Conservation (phyloP, 2,797 vertebrate genomes). For the Lithobates sylvaticus region DNA sequence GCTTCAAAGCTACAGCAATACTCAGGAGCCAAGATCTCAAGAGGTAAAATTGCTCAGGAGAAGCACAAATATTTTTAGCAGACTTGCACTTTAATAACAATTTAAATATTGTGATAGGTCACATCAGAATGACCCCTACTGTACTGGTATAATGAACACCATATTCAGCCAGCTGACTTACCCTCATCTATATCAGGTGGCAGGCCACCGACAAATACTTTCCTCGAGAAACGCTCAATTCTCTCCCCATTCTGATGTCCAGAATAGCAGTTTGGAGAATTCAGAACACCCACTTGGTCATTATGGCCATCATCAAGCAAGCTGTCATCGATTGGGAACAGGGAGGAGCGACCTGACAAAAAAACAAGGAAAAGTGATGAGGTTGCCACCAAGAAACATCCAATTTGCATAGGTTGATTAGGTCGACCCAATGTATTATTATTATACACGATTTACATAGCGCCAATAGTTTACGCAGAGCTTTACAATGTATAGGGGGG, state of each 20-base stretch:
- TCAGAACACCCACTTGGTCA: conserved; percentile 91
- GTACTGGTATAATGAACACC: background rate
- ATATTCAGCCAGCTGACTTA: conserved; percentile 65
- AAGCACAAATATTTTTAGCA: too few relatives aligned
- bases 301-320: conserved; percentile 92
- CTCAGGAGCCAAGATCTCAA: too few relatives aligned
- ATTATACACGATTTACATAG: too few relatives aligned
- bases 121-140: background rate
- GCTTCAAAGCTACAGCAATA: background rate
- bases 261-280: conserved; percentile 89
- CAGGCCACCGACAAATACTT: conserved; percentile 97
- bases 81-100: too few relatives aligned
- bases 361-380: background rate
- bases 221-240: conserved; percentile 95
- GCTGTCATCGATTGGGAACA: conserved; percentile 96
- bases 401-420: background rate
- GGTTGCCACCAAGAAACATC: background rate
- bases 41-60: too few relatives aligned
- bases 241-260: conserved; percentile 95
- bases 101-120: too few relatives aligned
- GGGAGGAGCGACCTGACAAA: conserved; percentile 83
- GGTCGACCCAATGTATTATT: too few relatives aligned
- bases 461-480: too few relatives aligned
- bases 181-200: conserved; percentile 98
- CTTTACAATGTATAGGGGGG: too few relatives aligned